Conservation (phyloP, 1,140 invertebrate genomes). For the Kradibia gibbosae region DNA sequence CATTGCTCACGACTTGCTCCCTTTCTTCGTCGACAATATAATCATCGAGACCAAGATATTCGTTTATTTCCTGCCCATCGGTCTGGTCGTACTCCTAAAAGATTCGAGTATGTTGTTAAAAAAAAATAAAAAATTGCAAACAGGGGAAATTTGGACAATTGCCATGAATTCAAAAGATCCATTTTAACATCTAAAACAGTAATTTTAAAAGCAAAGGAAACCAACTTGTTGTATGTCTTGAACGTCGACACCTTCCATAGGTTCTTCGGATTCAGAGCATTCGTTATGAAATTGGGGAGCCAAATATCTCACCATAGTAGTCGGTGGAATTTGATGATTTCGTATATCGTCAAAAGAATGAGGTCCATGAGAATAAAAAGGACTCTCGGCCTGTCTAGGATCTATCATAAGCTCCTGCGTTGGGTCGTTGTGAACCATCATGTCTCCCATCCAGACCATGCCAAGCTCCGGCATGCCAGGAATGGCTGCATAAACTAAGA, state of each 20-base stretch:
- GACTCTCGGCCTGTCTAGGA: constrained; percentile 72
- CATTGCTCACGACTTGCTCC: constrained; percentile 73
- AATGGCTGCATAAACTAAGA: constrained; percentile 73
- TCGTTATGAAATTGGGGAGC: constrained; percentile 65
- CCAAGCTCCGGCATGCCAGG: constrained; percentile 77
- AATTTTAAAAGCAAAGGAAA: constrained; percentile 2
- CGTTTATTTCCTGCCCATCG: constrained; percentile 65
- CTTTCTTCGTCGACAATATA: constrained; percentile 69
- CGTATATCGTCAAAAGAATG: constrained; percentile 76
- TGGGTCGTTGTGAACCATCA: constrained; percentile 75
- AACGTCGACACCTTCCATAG: constrained; percentile 66
- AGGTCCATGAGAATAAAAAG: constrained; percentile 75
- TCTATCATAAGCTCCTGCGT: constrained; percentile 75
- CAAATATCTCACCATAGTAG: constrained; percentile 73
- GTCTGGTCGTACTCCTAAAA: constrained; percentile 65
- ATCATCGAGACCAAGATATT: constrained; percentile 69
- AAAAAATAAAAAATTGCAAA: too few species aligned
- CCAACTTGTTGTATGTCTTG: constrained; percentile 67
- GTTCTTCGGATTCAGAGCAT: constrained; percentile 69
- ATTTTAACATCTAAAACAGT: not conserved
- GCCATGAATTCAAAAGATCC: too few species aligned
- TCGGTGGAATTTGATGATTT: constrained; percentile 71
- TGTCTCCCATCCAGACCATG: constrained; percentile 83
- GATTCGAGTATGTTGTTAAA: not conserved
- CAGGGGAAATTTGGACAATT: too few species aligned